A percentile compares a stretch with the other conserved stretches of the same genome.
These are phyloP conservation scores for Ophion obscuratus DNA, from an alignment of 2,888 invertebrate species.

Conservation along the genomic window DNA sequence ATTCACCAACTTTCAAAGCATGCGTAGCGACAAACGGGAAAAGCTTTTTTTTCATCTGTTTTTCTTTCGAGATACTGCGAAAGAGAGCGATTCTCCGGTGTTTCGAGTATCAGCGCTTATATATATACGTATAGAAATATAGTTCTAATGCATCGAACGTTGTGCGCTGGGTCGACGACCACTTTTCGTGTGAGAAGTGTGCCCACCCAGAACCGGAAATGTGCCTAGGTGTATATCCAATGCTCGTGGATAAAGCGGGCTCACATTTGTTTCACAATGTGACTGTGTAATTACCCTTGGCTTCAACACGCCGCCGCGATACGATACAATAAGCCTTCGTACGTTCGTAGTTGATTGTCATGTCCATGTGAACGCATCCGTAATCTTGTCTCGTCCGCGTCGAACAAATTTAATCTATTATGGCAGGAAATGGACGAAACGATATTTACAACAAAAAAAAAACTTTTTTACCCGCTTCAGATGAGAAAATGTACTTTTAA, in stretches of 20 bases:
- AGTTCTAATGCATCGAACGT: constrained; percentile 15
- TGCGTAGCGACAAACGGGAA: constrained; percentile 35
- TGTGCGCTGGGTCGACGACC: constrained; percentile 52
- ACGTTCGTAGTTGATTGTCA: constrained; percentile 7
- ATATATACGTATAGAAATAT: constrained; percentile 2
- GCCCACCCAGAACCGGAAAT: constrained; percentile 60
- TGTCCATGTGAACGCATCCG: constrained; percentile 36
- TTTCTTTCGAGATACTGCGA: neutral
- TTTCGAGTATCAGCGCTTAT: neutral
- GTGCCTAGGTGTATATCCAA: constrained; percentile 18
- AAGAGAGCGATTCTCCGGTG: constrained; percentile 20
- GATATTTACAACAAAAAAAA: no score
- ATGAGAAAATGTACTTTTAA: neutral
- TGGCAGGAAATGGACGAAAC: neutral
- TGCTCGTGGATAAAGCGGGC: constrained; percentile 34
- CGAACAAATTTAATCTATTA: neutral
- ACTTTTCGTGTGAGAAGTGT: constrained; percentile 55
- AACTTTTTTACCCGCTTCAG: neutral
- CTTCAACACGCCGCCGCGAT: neutral
- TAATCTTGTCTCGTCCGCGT: neutral
- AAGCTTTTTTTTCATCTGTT: constrained; percentile 24
- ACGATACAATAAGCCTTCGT: neutral
- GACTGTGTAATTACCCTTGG: constrained; percentile 9
- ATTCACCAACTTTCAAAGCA: constrained; percentile 61
- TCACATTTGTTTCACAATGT: constrained; percentile 27